Evolutionary conservation across 2,888 invertebrate species (phyloP), one percentile per base, ranked within the genome.

Genomic region (Ophion ellenae): DNA sequence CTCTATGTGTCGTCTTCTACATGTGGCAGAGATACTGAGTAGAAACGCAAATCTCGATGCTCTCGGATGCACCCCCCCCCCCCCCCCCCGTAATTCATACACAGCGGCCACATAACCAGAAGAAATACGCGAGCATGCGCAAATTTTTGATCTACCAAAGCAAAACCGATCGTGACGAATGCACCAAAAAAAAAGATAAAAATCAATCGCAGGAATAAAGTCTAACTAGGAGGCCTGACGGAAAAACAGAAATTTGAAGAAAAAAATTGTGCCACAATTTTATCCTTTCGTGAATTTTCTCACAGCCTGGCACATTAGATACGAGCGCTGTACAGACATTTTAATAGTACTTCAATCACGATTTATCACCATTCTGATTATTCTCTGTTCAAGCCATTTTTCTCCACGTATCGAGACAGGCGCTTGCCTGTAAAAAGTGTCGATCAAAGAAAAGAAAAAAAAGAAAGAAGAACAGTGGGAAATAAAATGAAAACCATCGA

Each of bases 21-120:
- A 47, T n/a, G n/a, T 24, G 71, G 24, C 10, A 24, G 24, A 59
- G 28, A 14, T 47, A 11, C 11, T 45, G 45, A 75, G 40, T 47
- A 66, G 59, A 78, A 80, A 84, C 14, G 3, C 80, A 64, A 66
- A 80, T 76, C 66, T 71, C 57, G 24, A 40, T 24, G 24, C 59
- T 45, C 57, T 6, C 24, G 17, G 17, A 24, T n/a, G n/a, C 47
- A 17, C n/a, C 9, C 24, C 17, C 17, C 28, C 40, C 24, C n/a
- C 17, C 61, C 61, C 11, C n/a, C 11, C n/a, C 73, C 20, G 20
- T 59, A 59, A 36, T 28, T 10, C 69, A 47, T 47, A 7, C 3
- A 24, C 20, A 40, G 40, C n/a, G 7, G 2, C 40, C 40, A 14
- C 20, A 24, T 47, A 45, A 14, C 20, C 11, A 7, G 53, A 28